These are phyloP conservation scores for Sebastes dallii DNA, from an alignment of 2,797 vertebrate species.

Conservation along the genomic window DNA sequence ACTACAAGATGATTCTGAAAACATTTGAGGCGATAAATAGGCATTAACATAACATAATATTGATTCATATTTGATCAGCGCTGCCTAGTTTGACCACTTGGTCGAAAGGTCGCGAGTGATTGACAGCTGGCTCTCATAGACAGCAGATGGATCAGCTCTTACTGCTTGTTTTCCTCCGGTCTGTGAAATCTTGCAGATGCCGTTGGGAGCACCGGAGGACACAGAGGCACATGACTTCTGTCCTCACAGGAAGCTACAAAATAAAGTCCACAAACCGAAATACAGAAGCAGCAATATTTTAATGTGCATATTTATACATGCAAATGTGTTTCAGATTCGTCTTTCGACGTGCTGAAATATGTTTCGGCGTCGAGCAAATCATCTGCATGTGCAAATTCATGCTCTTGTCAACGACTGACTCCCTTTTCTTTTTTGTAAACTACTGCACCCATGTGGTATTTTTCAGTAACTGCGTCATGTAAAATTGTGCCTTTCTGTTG, in stretches of 20 bases:
- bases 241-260: not conserved
- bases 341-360: not conserved
- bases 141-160: too few relatives aligned
- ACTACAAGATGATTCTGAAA: too few relatives aligned
- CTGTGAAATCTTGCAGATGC: too few relatives aligned
- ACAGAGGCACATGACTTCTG: not conserved
- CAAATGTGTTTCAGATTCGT: not conserved
- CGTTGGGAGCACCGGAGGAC: too few relatives aligned
- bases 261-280: not conserved
- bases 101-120: too few relatives aligned
- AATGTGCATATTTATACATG: not conserved
- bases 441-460: slow-evolving; percentile 18
- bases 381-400: not conserved
- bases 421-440: not conserved
- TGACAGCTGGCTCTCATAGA: too few relatives aligned
- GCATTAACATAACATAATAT: too few relatives aligned
- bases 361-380: not conserved
- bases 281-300: not conserved
- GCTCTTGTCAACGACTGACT: not conserved
- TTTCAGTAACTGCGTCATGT: not conserved
- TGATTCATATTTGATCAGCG: too few relatives aligned
- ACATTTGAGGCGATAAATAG: too few relatives aligned
- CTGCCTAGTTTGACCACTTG: too few relatives aligned
- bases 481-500: not conserved
- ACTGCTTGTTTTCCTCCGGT: too few relatives aligned